Base-by-base conservation (phyloP, 2,888 invertebrate genomes). In the Cepaea hortensis region DNA sequence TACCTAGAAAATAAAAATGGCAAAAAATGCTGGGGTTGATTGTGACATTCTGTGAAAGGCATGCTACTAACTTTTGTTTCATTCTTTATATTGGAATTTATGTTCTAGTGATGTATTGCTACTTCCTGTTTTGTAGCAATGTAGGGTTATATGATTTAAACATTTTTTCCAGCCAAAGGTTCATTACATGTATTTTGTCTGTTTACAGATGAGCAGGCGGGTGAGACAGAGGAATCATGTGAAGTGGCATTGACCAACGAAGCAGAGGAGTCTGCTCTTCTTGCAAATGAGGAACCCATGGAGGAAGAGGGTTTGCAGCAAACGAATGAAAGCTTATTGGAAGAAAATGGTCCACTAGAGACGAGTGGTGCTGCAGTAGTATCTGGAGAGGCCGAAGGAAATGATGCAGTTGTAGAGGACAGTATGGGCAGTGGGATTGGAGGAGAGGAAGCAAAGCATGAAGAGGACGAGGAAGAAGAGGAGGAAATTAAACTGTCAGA, bases 401-500 rank as follows among this genome's bases (percentile, higher is more conserved):
- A 73, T n/a, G 55, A 62, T 15, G 61, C 65, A 62, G 61, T 15
- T 35, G 61, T 83, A 79, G 61, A 70, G n/a, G 80, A 70, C n/a
- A 65, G 20, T 20, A 55, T 73, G 9, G 50, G 55, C 2, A 65
- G 65, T 3, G 85, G 61, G 11, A 73, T 7, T 23, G 79, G 79
- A n/a, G 77, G 68, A 68, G 75, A 76, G 11, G 72, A 35, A 20
- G 23, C 68, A n/a, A 77, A 75, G 20, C 77, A 82, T 20, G 82
- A 81, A 23, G 82, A 81, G 3, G 84, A 76, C 9, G 84, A 84
- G 62, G 85, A 84, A 72, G 80, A 65, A 55, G 62, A 81, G 46
- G 83, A 83, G 46, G 75, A 50, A 20, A 77, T 62, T 35, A 83
- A 75, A 4, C 13, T 5, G 65, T 83, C 85, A 48, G 76, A 46